Evolutionary conservation across 2,888 invertebrate genomes (phyloP).

Genomic region (Baccha elongata): DNA sequence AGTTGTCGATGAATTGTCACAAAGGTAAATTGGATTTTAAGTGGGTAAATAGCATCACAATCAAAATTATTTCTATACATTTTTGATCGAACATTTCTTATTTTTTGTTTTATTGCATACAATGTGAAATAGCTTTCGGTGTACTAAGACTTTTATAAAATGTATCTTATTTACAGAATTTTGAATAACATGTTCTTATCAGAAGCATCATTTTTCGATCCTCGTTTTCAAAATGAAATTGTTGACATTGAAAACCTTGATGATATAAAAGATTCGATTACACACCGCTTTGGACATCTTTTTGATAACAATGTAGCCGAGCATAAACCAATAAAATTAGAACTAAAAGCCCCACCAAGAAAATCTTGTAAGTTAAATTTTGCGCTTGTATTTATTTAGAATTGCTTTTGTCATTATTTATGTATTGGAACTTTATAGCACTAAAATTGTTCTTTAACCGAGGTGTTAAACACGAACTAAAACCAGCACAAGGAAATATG

Average conservation of each 20-base stretch:
- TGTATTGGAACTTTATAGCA: too few species aligned
- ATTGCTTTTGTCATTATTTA: too few species aligned
- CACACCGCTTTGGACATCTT: slow-evolving; percentile 68
- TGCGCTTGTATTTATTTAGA: too few species aligned
- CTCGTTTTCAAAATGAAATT: slow-evolving; percentile 76
- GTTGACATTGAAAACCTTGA: slow-evolving; percentile 64
- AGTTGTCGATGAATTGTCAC: slow-evolving; percentile 73
- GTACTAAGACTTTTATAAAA: too few species aligned
- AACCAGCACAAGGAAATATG: slow-evolving; percentile 35
- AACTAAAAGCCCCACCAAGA: slow-evolving; percentile 34
- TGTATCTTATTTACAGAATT: slow-evolving; percentile 57
- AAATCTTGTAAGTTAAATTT: slow-evolving; percentile 71
- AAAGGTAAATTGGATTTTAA: slow-evolving; percentile 57
- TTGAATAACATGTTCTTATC: slow-evolving; percentile 74
- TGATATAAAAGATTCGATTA: slow-evolving; percentile 59
- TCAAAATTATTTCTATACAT: too few species aligned
- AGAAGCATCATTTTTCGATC: slow-evolving; percentile 77
- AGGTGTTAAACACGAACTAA: slow-evolving; percentile 34
- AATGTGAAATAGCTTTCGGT: too few species aligned
- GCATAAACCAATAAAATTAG: slow-evolving; percentile 45
- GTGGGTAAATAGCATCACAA: too few species aligned
- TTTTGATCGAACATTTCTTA: too few species aligned
- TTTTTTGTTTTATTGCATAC: too few species aligned
- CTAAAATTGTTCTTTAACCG: slow-evolving; percentile 76
- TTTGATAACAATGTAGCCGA: slow-evolving; percentile 38